Percentiles rank a stretch among this genome's conserved stretches.
These are phyloP conservation scores for Abrostola triplasia DNA, from an alignment of 2,888 invertebrate genomes.

Conservation along the genomic window DNA sequence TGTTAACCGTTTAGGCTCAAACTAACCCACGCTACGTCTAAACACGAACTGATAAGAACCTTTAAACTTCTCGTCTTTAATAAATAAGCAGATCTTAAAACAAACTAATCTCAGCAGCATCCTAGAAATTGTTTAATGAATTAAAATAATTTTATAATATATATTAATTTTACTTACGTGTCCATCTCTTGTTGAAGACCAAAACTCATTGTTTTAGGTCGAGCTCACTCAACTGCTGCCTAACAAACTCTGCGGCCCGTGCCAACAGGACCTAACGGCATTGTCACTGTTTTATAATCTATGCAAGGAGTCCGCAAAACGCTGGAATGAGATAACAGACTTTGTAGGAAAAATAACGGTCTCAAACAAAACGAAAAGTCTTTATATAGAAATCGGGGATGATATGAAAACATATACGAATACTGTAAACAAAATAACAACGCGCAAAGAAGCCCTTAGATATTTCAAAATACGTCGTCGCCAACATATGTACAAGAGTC, in stretches of 20 bases:
- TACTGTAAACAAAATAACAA: constrained; percentile 41
- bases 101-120: no score
- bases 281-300: constrained; percentile 64
- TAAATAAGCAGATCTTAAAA: no score
- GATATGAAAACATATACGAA: constrained; percentile 44
- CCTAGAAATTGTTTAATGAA: neutral
- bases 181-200: constrained; percentile 37
- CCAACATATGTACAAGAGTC: constrained; percentile 21
- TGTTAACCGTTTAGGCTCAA: no score
- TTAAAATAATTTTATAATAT: neutral
- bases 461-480: constrained; percentile 41
- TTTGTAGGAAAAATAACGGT: constrained; percentile 45
- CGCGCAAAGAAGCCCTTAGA: constrained; percentile 41
- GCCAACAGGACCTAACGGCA: constrained; percentile 51
- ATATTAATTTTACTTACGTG: constrained; percentile 8
- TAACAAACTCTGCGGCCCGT: constrained; percentile 62
- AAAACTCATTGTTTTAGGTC: constrained; percentile 74
- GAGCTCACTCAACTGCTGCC: constrained; percentile 64
- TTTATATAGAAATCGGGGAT: constrained; percentile 57
- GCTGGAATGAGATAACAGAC: constrained; percentile 62
- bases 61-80: no score
- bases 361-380: constrained; percentile 55
- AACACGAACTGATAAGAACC: no score
- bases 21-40: no score
- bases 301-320: constrained; percentile 62